Evolutionary conservation across 2,113 vertebrate species (phyloP), one percentile per base, ranked within the genome.

Genomic region (Gobius niger): DNA sequence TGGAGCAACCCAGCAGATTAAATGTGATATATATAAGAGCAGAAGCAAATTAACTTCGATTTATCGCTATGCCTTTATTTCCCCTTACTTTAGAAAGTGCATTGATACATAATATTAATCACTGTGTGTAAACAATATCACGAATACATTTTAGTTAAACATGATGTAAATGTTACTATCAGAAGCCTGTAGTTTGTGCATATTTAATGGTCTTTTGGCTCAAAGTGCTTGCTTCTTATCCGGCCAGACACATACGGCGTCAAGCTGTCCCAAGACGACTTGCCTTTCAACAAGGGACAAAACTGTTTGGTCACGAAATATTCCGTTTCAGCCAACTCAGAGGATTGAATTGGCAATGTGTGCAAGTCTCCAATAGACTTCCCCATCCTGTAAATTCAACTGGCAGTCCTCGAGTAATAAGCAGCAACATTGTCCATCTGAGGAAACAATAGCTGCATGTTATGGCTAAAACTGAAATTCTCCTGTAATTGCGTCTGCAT

Each of bases 261-360:
- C 72, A 78, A 77, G 77, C 77, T 80, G 76, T 84, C 76, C 75
- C 81, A 50, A 73, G 77, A 77, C 67, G 52, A 78, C 52, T 66
- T 67, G 19, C 47, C 54, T 76, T 81, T 86, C 72, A 84, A 69
- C 53, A 62, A 46, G 73, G 61, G 64, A 62, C 56, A 44, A 72
- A 65, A 69, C 76, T 73, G 63, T 82, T 78, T 73, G 59, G 73
- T 83, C 75, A 76, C 47, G 41, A 82, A 85, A 75, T 18, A 9
- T 67, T 73, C 18, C 13, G 7, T 49, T 76, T 64, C 77, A 54
- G 86, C 87, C 89, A 89, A 60, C 57, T 40, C 52, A 70, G 77
- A 62, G 75, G 68, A 89, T 86, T 84, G 82, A 81, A 65, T 85
- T 90, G 89, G 89, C 85, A 89, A 72, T 73, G 53, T 72, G 49